Evolutionary conservation across 2,888 invertebrate species (phyloP).

Genomic region (Marasmarcha lunaedactyla): DNA sequence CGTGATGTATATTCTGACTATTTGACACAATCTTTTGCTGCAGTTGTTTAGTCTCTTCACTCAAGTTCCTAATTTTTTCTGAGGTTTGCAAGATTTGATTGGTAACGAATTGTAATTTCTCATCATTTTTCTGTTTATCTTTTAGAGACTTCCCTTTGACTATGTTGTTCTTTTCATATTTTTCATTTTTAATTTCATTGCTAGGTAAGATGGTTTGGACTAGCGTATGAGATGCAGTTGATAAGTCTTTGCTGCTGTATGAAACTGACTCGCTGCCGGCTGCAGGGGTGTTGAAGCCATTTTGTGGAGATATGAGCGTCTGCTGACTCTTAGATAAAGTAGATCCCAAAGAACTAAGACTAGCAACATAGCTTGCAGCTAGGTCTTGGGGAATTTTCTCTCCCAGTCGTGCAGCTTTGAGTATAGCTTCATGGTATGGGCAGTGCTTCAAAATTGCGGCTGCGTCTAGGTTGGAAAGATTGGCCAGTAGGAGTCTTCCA

Average conservation of each 20-base stretch:
- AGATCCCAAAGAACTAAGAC: constrained; percentile 61
- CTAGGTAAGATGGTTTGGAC: constrained; percentile 33
- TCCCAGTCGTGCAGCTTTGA: constrained; percentile 49
- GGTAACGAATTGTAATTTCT: constrained; percentile 33
- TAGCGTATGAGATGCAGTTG: constrained; percentile 39
- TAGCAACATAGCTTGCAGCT: constrained; percentile 64
- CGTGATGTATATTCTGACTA: constrained; percentile 34
- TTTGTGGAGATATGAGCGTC: constrained; percentile 28
- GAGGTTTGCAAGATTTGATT: constrained; percentile 54
- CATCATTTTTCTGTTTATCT: constrained; percentile 38
- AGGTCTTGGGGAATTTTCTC: constrained; percentile 56
- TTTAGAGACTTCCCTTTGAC: constrained; percentile 45
- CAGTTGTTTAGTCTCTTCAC: constrained; percentile 45
- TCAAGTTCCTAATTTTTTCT: constrained; percentile 45
- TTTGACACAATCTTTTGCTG: constrained; percentile 47
- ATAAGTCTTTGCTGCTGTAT: constrained; percentile 36
- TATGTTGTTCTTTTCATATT: constrained; percentile 20
- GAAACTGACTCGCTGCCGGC: constrained; percentile 34
- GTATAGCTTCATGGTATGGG: constrained; percentile 62
- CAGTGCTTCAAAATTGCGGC: constrained; percentile 63
- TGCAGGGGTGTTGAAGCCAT: constrained; percentile 29
- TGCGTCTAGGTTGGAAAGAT: constrained; percentile 47
- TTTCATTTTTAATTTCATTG: constrained; percentile 34
- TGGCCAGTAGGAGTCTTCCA: constrained; percentile 39
- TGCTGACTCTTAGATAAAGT: constrained; percentile 58